Evolutionary conservation across 2,888 invertebrate genomes (phyloP).

Genomic region (Cinara cedri): DNA sequence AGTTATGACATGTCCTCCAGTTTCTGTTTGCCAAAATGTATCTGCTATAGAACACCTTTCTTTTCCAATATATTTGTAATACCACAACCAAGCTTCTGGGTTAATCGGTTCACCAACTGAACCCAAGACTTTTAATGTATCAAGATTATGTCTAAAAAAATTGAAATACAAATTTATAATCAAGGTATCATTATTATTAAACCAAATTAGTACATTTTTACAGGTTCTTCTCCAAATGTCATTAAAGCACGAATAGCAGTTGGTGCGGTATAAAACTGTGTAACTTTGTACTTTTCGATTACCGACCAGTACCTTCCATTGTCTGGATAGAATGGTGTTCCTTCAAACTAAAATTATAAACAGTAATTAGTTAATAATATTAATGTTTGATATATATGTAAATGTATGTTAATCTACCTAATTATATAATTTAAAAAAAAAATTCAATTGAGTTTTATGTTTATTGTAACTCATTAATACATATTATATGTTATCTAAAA

Average conservation of each 20-base stretch:
- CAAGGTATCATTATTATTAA: not conserved
- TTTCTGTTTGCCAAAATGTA: slow-evolving; percentile 99
- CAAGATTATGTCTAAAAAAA: slow-evolving; percentile 69
- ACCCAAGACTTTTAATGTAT: slow-evolving; percentile 80
- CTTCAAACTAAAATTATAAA: slow-evolving; percentile 78
- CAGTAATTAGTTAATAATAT: not conserved
- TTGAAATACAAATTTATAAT: not conserved
- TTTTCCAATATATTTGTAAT: slow-evolving; percentile 81
- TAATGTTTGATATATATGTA: not conserved
- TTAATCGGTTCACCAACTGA: slow-evolving; percentile 99
- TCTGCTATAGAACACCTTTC: slow-evolving; percentile 91
- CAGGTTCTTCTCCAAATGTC: slow-evolving; percentile 88
- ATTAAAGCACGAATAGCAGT: slow-evolving; percentile 95
- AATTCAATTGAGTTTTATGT: not conserved
- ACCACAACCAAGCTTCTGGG: slow-evolving; percentile 98
- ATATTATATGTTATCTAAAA: too few species aligned
- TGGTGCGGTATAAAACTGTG: slow-evolving; percentile 97
- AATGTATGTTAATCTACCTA: too few species aligned
- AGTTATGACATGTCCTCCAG: slow-evolving; percentile 95
- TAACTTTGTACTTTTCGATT: slow-evolving; percentile 91
- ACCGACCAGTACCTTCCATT: slow-evolving; percentile 93
- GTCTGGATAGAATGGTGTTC: slow-evolving; percentile 93
- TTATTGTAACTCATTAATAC: not conserved
- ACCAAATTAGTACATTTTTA: slow-evolving; percentile 69
- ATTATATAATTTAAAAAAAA: not conserved